Percentiles rank a stretch among this genome's conserved stretches.
phyloP scores from a whole-genome alignment of 2,888 invertebrate species.

The Synanthedon formicaeformis region DNA sequence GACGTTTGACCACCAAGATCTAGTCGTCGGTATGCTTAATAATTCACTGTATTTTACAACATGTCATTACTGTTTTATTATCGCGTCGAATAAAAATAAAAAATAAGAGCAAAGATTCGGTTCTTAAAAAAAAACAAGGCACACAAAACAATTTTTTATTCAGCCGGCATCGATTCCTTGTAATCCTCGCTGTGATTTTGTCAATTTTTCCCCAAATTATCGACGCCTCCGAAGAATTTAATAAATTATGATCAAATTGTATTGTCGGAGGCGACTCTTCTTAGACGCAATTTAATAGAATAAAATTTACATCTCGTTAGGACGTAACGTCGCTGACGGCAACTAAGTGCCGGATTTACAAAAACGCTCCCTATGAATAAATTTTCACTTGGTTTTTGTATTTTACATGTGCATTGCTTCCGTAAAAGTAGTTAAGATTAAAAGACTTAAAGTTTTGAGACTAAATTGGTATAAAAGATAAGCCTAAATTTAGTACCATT shows the following conservation, averaged over 20 bases:
- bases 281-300: conserved; percentile 25
- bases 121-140: neutral
- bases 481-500: too few relatives aligned
- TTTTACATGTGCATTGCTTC: too few relatives aligned
- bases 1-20: too few relatives aligned
- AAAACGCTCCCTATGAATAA: neutral
- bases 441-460: too few relatives aligned
- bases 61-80: too few relatives aligned
- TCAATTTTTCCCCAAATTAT: conserved; percentile 2
- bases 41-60: too few relatives aligned
- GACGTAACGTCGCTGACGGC: neutral
- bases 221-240: conserved; percentile 14
- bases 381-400: too few relatives aligned
- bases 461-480: too few relatives aligned
- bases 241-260: conserved; percentile 31
- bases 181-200: conserved; percentile 1
- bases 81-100: too few relatives aligned
- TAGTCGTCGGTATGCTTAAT: too few relatives aligned
- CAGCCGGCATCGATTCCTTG: neutral
- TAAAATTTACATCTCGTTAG: conserved; percentile 26
- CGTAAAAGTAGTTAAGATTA: too few relatives aligned
- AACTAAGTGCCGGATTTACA: neutral
- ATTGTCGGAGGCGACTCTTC: conserved; percentile 21
- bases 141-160: neutral
- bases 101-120: too few relatives aligned